Evolutionary conservation across 2,797 vertebrate species (phyloP).

Genomic region (Takifugu ocellatus): DNA sequence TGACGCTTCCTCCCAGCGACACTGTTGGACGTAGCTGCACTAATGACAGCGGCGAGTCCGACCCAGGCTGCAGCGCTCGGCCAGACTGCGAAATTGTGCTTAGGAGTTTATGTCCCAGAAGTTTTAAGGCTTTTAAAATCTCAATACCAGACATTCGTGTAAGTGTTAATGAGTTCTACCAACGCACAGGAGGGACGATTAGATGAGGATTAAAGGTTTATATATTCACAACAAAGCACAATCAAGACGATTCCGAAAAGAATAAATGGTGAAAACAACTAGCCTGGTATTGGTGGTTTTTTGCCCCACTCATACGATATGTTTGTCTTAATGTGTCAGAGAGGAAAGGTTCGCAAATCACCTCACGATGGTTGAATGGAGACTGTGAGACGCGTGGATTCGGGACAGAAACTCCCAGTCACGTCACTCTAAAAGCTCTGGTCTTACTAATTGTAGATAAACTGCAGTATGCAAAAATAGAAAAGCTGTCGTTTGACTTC

Average conservation of each 20-base stretch:
- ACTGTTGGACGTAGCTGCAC: constrained; percentile 43
- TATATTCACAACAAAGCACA: constrained; percentile 73
- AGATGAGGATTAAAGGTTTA: constrained; percentile 64
- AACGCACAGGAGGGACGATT: constrained; percentile 47
- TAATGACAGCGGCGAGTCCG: constrained; percentile 56
- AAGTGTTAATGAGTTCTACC: constrained; percentile 57
- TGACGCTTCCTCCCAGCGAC: constrained; percentile 63
- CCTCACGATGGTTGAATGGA: constrained; percentile 48
- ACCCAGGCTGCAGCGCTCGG: constrained; percentile 59
- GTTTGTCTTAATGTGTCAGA: constrained; percentile 54
- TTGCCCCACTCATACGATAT: constrained; percentile 63
- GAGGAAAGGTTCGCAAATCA: constrained; percentile 77
- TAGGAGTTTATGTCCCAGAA: constrained; percentile 73
- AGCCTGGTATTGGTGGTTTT: constrained; percentile 66
- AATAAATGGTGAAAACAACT: constrained; percentile 63
- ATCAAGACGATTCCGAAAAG: constrained; percentile 66
- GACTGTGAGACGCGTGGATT: constrained; percentile 21
- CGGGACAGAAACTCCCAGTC: constrained; percentile 16
- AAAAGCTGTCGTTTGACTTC: constrained; percentile 20
- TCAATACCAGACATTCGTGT: constrained; percentile 69
- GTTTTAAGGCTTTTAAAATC: constrained; percentile 78
- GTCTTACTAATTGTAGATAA: constrained; percentile 14
- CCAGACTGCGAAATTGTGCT: constrained; percentile 78
- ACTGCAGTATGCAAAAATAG: constrained; percentile 29
- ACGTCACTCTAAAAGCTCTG: constrained; percentile 20